Conservation (phyloP, 1,140 invertebrate species). For the Cyrtorhinus lividipennis region DNA sequence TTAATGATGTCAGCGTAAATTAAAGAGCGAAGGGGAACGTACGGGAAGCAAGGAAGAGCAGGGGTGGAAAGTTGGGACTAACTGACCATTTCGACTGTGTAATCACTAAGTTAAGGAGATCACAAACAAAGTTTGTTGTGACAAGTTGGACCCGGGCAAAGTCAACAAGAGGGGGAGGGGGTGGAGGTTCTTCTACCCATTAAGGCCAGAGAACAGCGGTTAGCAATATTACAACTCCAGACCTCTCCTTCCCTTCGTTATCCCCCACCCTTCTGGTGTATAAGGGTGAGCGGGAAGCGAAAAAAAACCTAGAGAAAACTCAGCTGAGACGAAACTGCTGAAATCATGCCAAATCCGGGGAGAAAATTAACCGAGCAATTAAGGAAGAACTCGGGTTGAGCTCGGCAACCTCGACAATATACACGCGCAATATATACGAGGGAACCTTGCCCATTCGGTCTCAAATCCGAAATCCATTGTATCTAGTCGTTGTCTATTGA, state of each 20-base stretch:
- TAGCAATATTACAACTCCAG: background rate
- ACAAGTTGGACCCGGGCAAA: constrained; percentile 12
- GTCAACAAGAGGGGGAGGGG: background rate
- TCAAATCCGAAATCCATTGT: too few species aligned
- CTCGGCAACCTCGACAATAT: too few species aligned
- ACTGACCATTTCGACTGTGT: constrained; percentile 16
- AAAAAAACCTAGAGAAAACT: too few species aligned
- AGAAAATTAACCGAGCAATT: too few species aligned
- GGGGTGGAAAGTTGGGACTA: constrained; percentile 13
- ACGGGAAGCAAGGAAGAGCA: constrained; percentile 2
- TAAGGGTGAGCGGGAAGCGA: too few species aligned
- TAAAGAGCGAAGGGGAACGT: constrained; percentile 3
- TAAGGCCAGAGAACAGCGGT: background rate
- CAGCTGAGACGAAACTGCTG: background rate
- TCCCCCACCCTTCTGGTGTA: background rate
- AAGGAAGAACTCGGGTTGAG: too few species aligned
- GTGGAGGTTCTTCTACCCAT: background rate
- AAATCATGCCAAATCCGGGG: background rate
- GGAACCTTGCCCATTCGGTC: too few species aligned
- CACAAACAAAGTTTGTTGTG: constrained; percentile 15
- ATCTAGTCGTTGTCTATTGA: too few species aligned
- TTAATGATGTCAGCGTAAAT: constrained; percentile 18
- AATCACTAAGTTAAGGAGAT: constrained; percentile 16
- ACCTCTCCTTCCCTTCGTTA: background rate
- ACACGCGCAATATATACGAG: too few species aligned